Evolutionary conservation across 2,888 invertebrate species (phyloP), one percentile per base, ranked within the genome.

Genomic region (Cheilosia vulpina): DNA sequence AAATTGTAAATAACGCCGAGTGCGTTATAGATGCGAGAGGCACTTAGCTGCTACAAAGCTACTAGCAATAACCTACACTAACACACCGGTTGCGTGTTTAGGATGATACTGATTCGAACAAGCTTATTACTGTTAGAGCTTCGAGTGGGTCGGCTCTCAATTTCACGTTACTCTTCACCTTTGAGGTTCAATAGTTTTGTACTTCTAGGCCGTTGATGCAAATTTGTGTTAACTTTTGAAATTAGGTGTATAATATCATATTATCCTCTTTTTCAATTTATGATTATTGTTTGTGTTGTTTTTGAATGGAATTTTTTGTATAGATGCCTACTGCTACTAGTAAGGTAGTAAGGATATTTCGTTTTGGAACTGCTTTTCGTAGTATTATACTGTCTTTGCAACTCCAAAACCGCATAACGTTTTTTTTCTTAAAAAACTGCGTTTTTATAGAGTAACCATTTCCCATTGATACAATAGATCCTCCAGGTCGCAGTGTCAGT

Each of bases 1-100:
- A 85, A 83, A 83, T 85, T 87, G 85, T 85, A 87, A 87, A 87
- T 82, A 87, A 79, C 77, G 81, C 85, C 72, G 77, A 85, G 81
- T 85, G 85, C 81, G 85, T 81, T 81, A 81, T 72, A 77, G 81
- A 81, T 75, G 84, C 71, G 71, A 85, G 77, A 75, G 85, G 76
- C 77, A 81, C 85, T 85, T 81, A 73, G 76, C 76, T 81, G 76
- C 55, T 72, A 77, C 77, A 85, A 77, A 77, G 81, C 81, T 85
- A 79, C 76, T 77, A 77, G 72, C 81, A 77, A 81, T 62, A 81
- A 68, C 80, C 69, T 71, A 65, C 65, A 75, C 84, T 50, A 75
- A 75, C 62, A 71, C 31, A 75, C 53, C 47, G 47, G 55, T 34
- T 75, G 41, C 21, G 69, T 65, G 71, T 71, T 71, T 79, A n/a